A percentile compares a stretch with the other conserved stretches of the same genome.
phyloP scores from a whole-genome alignment of 2,797 vertebrate species.

The Poecilia velifera region DNA sequence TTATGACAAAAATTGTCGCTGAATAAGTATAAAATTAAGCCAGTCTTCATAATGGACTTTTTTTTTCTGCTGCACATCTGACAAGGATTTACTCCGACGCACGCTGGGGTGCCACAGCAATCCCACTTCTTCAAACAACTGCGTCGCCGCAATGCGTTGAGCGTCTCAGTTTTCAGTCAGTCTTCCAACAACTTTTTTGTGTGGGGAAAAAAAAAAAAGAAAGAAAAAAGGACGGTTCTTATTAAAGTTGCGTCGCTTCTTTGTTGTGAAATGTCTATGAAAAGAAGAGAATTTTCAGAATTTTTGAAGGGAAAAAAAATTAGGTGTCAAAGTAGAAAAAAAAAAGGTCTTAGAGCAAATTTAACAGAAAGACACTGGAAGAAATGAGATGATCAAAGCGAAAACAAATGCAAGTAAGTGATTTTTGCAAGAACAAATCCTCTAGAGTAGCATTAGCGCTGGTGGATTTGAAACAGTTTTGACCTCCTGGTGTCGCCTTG shows the following conservation, averaged over 20 bases:
- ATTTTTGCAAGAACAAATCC: background rate
- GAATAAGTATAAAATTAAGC: background rate
- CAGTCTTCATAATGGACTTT: background rate
- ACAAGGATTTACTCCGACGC: background rate
- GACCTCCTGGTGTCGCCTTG: background rate
- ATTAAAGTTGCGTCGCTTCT: background rate
- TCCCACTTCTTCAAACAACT: background rate
- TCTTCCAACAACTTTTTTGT: background rate
- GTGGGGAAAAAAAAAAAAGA: background rate
- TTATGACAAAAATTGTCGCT: background rate
- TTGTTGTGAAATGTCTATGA: background rate
- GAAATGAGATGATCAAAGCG: background rate
- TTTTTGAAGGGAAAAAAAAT: background rate
- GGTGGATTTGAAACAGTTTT: background rate
- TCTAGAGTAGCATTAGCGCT: background rate
- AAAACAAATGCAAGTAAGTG: background rate
- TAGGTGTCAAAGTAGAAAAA: background rate
- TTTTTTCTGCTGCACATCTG: background rate
- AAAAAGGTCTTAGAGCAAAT: background rate
- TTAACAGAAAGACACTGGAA: background rate
- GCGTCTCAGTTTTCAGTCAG: background rate
- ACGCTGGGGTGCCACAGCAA: background rate
- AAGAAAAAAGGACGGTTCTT: background rate
- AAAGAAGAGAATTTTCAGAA: background rate
- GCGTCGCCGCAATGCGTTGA: background rate